A percentile compares a stretch with the other conserved stretches of the same genome.
Conservation (phyloP, 2,113 vertebrate genomes). For the Hemichromis elongatus region DNA sequence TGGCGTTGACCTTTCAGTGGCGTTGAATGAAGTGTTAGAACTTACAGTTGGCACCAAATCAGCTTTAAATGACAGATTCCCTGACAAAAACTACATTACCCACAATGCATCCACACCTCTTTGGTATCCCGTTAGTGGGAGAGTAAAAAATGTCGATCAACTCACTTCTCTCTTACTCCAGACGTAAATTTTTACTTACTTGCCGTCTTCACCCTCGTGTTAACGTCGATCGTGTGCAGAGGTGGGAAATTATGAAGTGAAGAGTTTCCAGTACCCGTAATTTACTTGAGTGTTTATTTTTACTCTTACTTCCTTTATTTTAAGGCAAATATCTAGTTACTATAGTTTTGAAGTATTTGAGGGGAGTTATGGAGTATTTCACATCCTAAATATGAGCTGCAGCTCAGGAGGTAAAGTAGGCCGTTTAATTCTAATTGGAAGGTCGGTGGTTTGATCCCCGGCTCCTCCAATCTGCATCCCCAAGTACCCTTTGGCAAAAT, state of each 20-base stretch:
- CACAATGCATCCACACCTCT: not conserved
- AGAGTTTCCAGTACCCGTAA: not conserved
- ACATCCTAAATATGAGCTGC: not conserved
- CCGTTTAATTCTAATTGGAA: not conserved
- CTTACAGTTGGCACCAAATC: not conserved
- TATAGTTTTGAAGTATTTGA: not conserved
- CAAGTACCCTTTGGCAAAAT: not conserved
- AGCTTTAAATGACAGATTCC: not conserved
- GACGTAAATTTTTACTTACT: not conserved
- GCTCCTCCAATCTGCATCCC: not conserved
- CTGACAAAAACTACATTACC: not conserved
- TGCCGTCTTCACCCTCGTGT: not conserved
- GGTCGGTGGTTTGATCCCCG: not conserved
- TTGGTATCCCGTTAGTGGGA: not conserved
- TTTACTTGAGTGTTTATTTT: not conserved
- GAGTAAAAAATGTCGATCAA: not conserved
- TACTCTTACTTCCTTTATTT: not conserved
- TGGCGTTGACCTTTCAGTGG: not conserved
- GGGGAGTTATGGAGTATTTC: not conserved
- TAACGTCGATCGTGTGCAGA: not conserved
- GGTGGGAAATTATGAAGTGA: not conserved
- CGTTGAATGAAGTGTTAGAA: not conserved
- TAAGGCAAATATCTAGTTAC: rapidly evolving
- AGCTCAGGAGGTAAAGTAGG: not conserved
- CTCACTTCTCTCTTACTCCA: not conserved